A percentile compares a stretch with the other conserved stretches of the same genome.
Evolutionary conservation across 2,888 invertebrate genomes (phyloP).

Genomic region (Tholera decimalis): DNA sequence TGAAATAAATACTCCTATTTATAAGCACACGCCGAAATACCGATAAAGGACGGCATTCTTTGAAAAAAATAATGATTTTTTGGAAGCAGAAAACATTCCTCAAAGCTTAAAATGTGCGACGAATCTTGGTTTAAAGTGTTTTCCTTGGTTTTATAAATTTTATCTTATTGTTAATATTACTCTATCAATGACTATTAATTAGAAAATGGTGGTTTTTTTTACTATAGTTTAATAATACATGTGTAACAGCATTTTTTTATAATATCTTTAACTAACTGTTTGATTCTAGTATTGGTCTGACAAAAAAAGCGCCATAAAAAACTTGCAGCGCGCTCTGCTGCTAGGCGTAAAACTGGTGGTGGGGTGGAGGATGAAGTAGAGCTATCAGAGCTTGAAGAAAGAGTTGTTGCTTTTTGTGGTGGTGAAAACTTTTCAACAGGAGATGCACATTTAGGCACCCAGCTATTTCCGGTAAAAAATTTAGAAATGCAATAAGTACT

Average conservation of each 20-base stretch:
- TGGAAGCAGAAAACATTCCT: too few species aligned
- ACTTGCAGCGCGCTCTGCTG: background rate
- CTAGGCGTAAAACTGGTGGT: slow-evolving; percentile 6
- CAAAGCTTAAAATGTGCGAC: too few species aligned
- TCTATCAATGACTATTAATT: background rate
- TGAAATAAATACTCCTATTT: too few species aligned
- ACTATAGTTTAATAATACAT: background rate
- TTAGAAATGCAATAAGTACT: background rate
- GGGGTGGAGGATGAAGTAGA: slow-evolving; percentile 13
- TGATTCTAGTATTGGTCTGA: slow-evolving; percentile 17
- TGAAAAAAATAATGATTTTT: too few species aligned
- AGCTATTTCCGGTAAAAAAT: background rate
- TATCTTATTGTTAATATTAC: background rate
- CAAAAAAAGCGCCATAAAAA: slow-evolving; percentile 6
- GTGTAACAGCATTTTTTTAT: slow-evolving; percentile 1
- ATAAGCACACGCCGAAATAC: too few species aligned
- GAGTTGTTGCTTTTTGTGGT: background rate
- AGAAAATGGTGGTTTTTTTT: background rate
- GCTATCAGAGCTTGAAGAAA: background rate
- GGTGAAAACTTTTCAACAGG: background rate
- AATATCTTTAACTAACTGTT: slow-evolving; percentile 3
- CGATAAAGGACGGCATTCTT: too few species aligned
- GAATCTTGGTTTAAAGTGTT: too few species aligned
- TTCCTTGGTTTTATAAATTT: background rate
- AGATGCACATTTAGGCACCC: background rate